Percentiles rank a stretch among this genome's conserved stretches.
phyloP scores from a whole-genome alignment of 2,113 vertebrate species.

The Scytalopus superciliaris region DNA sequence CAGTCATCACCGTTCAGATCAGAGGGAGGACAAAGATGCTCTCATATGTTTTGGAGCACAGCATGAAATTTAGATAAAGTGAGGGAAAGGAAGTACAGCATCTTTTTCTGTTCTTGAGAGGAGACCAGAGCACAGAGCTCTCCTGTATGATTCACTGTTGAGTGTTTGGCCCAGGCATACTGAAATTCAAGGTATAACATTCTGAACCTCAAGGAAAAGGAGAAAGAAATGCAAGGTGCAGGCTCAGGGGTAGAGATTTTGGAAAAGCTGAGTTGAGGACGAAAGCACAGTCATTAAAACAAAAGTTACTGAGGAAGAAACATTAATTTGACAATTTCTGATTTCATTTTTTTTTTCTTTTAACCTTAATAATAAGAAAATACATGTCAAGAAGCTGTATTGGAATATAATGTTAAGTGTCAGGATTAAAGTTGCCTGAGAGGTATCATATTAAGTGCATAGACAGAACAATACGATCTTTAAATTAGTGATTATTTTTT shows the following conservation, averaged over 20 bases:
- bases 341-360: too few species aligned
- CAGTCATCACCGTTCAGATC: not conserved
- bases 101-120: not conserved
- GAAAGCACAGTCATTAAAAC: not conserved
- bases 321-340: not conserved
- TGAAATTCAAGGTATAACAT: not conserved
- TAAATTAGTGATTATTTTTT: too few species aligned
- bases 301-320: not conserved
- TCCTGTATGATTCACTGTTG: not conserved
- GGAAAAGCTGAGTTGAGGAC: not conserved
- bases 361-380: too few species aligned
- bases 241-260: not conserved
- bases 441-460: too few species aligned
- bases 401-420: too few species aligned
- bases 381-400: too few species aligned
- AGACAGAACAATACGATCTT: too few species aligned
- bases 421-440: too few species aligned
- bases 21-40: not conserved
- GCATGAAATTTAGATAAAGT: not conserved
- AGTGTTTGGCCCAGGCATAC: not conserved
- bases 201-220: not conserved
- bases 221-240: not conserved
- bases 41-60: not conserved
- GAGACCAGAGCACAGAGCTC: not conserved
- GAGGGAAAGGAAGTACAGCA: not conserved